phyloP scores from a whole-genome alignment of 2,797 vertebrate genomes.

The Brachyalestes nurse region DNA sequence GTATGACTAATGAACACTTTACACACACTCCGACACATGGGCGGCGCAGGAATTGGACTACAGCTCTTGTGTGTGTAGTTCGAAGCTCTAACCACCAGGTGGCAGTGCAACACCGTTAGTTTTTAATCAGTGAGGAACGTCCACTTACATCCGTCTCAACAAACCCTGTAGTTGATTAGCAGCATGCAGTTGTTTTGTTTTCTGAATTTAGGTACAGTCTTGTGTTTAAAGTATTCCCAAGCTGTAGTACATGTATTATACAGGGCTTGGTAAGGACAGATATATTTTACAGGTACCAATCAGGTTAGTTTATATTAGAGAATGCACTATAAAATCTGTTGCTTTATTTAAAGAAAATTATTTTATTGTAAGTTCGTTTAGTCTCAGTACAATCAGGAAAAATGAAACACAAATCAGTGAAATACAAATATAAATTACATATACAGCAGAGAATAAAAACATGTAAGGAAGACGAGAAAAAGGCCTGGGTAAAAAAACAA shows the following conservation, averaged over 20 bases:
- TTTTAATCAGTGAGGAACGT: neutral
- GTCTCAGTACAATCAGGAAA: too few relatives aligned
- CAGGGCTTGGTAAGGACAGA: neutral
- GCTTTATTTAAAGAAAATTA: too few relatives aligned
- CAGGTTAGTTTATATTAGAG: neutral
- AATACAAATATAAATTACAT: too few relatives aligned
- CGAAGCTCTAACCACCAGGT: constrained; percentile 30
- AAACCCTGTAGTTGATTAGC: constrained; percentile 4
- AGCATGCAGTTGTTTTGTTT: neutral
- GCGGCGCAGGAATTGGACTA: neutral
- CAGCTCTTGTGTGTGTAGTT: constrained; percentile 25
- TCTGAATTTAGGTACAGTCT: constrained; percentile 4
- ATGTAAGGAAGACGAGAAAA: too few relatives aligned
- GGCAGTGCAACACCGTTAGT: constrained; percentile 29
- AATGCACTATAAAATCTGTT: neutral
- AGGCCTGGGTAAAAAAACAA: too few relatives aligned
- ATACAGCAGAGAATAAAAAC: too few relatives aligned
- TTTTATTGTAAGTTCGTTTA: too few relatives aligned
- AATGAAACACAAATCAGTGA: too few relatives aligned
- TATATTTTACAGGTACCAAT: neutral
- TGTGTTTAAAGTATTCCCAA: neutral
- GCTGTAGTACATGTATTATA: constrained; percentile 1
- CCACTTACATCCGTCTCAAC: neutral
- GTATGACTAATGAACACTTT: too few relatives aligned
- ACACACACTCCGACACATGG: too few relatives aligned